Evolutionary conservation across 2,888 invertebrate genomes (phyloP).

Genomic region (Andrena marginata): DNA sequence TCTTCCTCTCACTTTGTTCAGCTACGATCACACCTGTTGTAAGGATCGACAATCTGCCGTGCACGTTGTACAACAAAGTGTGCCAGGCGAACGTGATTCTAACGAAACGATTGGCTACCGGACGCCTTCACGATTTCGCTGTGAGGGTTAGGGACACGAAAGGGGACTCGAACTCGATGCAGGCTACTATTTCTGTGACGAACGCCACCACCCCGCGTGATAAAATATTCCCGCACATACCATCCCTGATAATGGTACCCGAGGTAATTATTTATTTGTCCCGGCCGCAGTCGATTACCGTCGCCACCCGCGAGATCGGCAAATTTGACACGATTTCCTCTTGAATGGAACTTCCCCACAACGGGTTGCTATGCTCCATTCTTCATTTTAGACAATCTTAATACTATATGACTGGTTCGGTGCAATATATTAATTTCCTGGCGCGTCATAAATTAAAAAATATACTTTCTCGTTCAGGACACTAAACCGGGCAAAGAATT

Average conservation of each 20-base stretch:
- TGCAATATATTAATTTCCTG: no score
- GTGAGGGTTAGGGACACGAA: conserved; percentile 90
- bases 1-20: conserved; percentile 54
- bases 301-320: not conserved
- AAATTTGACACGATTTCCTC: not conserved
- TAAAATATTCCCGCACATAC: conserved; percentile 93
- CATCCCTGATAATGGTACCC: conserved; percentile 90
- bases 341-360: no score
- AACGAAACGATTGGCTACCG: conserved; percentile 91
- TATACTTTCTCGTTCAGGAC: conserved; percentile 86
- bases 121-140: conserved; percentile 94
- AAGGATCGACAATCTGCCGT: conserved; percentile 92
- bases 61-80: conserved; percentile 94
- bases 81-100: conserved; percentile 95
- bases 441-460: no score
- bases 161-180: conserved; percentile 91
- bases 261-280: conserved; percentile 87
- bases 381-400: no score
- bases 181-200: conserved; percentile 93
- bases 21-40: conserved; percentile 92
- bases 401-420: no score
- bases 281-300: conserved; percentile 15
- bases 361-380: no score
- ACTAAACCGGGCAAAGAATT: conserved; percentile 92
- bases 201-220: conserved; percentile 94